phyloP scores from a whole-genome alignment of 92 coral and sea anemone species.

The Palythoa grandis region DNA sequence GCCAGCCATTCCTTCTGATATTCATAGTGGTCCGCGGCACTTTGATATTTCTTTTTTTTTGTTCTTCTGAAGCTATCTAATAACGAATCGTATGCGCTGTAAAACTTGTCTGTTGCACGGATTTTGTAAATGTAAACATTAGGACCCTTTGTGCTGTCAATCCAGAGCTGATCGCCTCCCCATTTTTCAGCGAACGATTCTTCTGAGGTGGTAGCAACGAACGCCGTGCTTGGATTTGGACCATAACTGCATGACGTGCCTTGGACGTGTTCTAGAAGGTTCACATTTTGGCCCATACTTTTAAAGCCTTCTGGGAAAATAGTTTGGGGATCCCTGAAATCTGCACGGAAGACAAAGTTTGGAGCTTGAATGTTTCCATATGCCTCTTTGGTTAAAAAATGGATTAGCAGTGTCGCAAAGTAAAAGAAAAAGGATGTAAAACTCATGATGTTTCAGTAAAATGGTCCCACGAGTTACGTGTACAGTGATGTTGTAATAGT shows the following conservation, averaged over 20 bases:
- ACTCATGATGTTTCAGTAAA: not conserved
- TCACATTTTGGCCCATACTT: not conserved
- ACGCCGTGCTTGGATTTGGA: slow-evolving; percentile 32
- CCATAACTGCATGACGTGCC: slow-evolving; percentile 29
- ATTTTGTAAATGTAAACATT: slow-evolving; percentile 38
- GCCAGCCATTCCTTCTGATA: slow-evolving; percentile 44
- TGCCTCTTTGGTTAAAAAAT: not conserved
- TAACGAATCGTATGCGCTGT: slow-evolving; percentile 37
- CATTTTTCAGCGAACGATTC: slow-evolving; percentile 29
- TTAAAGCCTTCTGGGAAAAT: slow-evolving; percentile 10
- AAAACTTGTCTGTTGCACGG: slow-evolving; percentile 26
- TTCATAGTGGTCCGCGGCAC: slow-evolving; percentile 11
- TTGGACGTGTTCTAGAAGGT: slow-evolving; percentile 26
- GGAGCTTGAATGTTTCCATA: not conserved
- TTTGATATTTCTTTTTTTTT: not conserved
- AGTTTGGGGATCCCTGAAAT: slow-evolving; percentile 8
- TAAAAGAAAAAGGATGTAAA: not conserved
- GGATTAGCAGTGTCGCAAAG: not conserved
- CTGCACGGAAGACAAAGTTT: slow-evolving; percentile 16
- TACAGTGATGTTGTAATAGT: too few species aligned
- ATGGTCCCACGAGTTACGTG: too few species aligned
- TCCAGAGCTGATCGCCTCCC: slow-evolving; percentile 32
- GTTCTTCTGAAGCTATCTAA: not conserved
- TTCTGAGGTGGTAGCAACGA: slow-evolving; percentile 34
- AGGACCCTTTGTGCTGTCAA: slow-evolving; percentile 23